Evolutionary conservation across 2,113 vertebrate species (phyloP).

Genomic region (Passerina amoena): DNA sequence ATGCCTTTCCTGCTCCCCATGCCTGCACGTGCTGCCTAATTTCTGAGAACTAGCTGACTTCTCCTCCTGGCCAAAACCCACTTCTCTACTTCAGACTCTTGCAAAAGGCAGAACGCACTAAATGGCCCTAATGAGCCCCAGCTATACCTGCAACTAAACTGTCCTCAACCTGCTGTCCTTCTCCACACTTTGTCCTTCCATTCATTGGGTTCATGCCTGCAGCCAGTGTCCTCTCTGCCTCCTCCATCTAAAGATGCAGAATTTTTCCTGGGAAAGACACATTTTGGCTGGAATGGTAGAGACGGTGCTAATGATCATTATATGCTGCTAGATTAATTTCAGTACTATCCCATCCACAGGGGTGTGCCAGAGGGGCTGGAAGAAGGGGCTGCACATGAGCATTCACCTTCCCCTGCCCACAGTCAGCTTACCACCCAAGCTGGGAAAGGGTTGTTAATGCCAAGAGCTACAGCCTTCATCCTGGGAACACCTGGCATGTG

Average conservation of each 20-base stretch:
- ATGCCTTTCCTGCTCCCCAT: not conserved
- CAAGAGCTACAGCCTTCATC: not conserved
- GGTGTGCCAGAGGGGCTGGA: not conserved
- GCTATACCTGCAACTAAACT: not conserved
- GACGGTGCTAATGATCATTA: not conserved
- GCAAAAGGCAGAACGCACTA: not conserved
- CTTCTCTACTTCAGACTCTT: not conserved
- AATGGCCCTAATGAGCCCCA: not conserved
- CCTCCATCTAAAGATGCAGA: not conserved
- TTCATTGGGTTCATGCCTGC: not conserved
- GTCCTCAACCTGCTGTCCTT: not conserved
- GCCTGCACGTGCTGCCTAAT: not conserved
- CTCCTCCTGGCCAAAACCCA: conserved; percentile 37
- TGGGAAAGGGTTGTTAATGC: not conserved
- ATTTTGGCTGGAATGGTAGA: not conserved
- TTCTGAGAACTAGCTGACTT: conserved; percentile 55
- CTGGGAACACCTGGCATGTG: not conserved
- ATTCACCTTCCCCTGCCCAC: not conserved
- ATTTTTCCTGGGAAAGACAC: not conserved
- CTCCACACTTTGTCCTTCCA: not conserved
- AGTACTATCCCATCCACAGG: not conserved
- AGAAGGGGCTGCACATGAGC: fast-evolving
- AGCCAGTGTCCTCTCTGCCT: not conserved
- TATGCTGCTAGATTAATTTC: not conserved
- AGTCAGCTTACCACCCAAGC: not conserved